Evolutionary conservation across 2,797 vertebrate genomes (phyloP), one percentile per base, ranked within the genome.

Genomic region (Coccyzus lansbergi): DNA sequence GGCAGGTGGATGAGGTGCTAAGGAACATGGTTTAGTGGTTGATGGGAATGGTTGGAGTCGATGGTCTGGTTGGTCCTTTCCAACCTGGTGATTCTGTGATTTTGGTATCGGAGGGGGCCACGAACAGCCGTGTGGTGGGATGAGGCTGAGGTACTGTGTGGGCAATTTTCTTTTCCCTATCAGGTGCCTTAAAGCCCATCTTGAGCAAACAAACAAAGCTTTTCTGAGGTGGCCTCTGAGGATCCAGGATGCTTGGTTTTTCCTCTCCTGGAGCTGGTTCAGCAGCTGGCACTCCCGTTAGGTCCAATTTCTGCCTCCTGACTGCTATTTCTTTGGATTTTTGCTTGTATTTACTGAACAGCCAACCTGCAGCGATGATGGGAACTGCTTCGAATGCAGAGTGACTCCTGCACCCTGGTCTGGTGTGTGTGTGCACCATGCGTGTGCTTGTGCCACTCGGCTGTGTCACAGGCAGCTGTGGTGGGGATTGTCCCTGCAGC

Each of bases 381-480:
- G 0, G 4, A 19, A 10, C 51, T 22, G 3, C 49, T 29, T 9
- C 4, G 34, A 15, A 0, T 2, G 7, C 14, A 21, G 42, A 12
- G 22, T 4, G 55, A 1, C 3, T 20, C 29, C 44, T 0, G 3
- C 8, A 6, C 5, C 1, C 51, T 11, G 49, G 11, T 17, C 8
- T 0, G 4, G 25, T 7, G 4, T 3, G 25, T 3, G 25, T 1
- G 12, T 1, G n/a, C 14, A 31, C 36, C 31, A 0, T 0, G 16
- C 4, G 3, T 1, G 4, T 10, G 0, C 49, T 28, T 2, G 1
- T 31, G 49, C 46, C 36, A 11, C 51, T 42, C 3, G 1, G 13
- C 53, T 3, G 7, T 4, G 40, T 28, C 10, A 1, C 1, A 15
- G 40, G 33, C 2, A 4, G 20, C 74, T 15, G n/a, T 3, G 3